These are phyloP conservation scores for Ivindomyrus marchei DNA, from an alignment of 2,113 vertebrate genomes.

Conservation along the genomic window DNA sequence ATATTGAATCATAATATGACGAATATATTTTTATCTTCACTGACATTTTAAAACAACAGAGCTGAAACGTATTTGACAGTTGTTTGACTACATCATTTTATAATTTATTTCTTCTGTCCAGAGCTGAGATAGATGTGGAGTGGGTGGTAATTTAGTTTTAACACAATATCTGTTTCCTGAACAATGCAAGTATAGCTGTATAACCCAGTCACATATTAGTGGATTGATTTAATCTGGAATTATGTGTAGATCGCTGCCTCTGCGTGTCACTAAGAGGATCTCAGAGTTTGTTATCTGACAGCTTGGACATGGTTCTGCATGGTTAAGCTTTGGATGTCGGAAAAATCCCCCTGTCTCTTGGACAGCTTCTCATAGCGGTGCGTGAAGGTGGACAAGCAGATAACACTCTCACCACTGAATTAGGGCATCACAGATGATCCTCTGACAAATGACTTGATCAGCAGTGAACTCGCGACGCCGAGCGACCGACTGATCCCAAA, in stretches of 20 bases:
- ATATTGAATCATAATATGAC: background rate
- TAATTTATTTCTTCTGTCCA: background rate
- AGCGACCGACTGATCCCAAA: background rate
- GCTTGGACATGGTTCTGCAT: background rate
- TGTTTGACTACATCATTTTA: background rate
- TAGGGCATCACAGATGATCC: conserved; percentile 1
- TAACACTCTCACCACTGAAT: conserved; percentile 7
- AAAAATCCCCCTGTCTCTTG: background rate
- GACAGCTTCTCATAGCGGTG: background rate
- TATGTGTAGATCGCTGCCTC: background rate
- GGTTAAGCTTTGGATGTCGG: background rate
- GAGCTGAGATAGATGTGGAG: background rate
- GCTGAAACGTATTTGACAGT: background rate
- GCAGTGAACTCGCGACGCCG: background rate
- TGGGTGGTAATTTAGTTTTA: background rate
- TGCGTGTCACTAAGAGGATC: conserved; percentile 2
- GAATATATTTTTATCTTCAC: background rate
- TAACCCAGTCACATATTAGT: background rate
- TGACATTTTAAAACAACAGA: background rate
- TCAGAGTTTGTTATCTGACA: conserved; percentile 4
- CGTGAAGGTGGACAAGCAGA: conserved; percentile 12
- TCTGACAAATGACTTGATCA: background rate
- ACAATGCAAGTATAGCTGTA: background rate
- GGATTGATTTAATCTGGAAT: conserved; percentile 8
- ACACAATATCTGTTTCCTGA: background rate